Evolutionary conservation across 64 coral and sea anemone genomes (phyloP), one percentile per base, ranked within the genome.

Genomic region (Dendronephthya gigantea): DNA sequence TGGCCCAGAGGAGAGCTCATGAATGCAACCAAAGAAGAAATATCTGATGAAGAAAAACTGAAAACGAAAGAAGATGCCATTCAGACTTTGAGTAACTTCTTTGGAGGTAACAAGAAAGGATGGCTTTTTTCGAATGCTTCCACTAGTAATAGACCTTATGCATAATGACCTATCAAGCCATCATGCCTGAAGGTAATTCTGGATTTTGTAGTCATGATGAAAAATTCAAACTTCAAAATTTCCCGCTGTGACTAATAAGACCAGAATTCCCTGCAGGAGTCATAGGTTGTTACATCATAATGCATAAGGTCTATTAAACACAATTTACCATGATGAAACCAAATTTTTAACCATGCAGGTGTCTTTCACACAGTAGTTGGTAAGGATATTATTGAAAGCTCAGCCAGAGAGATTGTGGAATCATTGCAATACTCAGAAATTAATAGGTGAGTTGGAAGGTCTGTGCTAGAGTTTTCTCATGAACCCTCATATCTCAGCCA

Each of bases 391-490:
- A 85, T 85, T 68, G 68, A 92, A 15, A 66, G 85, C 49, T 88
- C 52, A 47, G 91, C 91, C 35, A 72, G 74, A 2, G 88, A 92
- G 39, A 84, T 87, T 28, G 75, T 92, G 48, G 90, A 92, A 35
- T 92, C 90, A n/a, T 31, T 92, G 32, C 90, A 92, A 39, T 87
- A 92, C 27, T 83, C 90, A 68, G 69, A 86, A 47, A 62, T 92
- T 9, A 92, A 92, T 83, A 92, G 84, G 90, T 92, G 40, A 29
- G 89, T 82, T n/a, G n/a, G n/a, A n/a, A n/a, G n/a, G n/a, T n/a
- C n/a, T n/a, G n/a, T n/a, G n/a, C n/a, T n/a, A n/a, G n/a, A n/a
- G n/a, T n/a, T n/a, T n/a, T 49, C 9, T 70, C 8, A 41, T 49
- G 6, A 4, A 49, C 10, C 13, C 25, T 45, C 41, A 45, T 45